These are phyloP conservation scores for Xanthia icteritia DNA, from an alignment of 2,888 invertebrate genomes.

Conservation along the genomic window DNA sequence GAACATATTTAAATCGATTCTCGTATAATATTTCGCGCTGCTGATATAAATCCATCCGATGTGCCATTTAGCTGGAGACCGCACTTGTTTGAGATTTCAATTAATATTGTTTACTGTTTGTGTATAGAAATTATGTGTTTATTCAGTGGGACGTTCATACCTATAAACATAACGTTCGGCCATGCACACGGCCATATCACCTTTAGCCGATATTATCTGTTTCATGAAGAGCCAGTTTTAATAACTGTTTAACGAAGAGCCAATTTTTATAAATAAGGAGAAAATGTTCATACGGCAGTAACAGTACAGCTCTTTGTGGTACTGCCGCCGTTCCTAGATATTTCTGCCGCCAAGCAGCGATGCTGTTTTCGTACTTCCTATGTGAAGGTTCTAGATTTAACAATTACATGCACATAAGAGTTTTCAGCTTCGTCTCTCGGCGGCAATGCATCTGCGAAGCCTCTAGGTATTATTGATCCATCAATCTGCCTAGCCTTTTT, in stretches of 20 bases:
- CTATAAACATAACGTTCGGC: too few relatives aligned
- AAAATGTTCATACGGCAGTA: neutral
- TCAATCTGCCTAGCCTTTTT: too few relatives aligned
- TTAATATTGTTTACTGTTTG: conserved; percentile 60
- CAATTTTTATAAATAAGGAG: neutral
- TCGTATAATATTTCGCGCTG: conserved; percentile 41
- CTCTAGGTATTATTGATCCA: too few relatives aligned
- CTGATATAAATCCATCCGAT: conserved; percentile 44
- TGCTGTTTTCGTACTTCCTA: neutral
- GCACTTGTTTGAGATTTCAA: conserved; percentile 66
- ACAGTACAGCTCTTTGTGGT: neutral
- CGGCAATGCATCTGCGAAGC: neutral
- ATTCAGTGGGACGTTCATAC: neutral
- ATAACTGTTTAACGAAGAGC: neutral
- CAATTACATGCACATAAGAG: neutral
- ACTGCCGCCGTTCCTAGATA: too few relatives aligned
- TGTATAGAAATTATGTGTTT: conserved; percentile 38
- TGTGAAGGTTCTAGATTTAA: neutral
- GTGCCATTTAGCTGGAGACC: conserved; percentile 57
- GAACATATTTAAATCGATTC: conserved; percentile 63
- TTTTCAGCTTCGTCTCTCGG: neutral
- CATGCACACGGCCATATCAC: neutral
- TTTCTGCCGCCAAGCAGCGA: neutral
- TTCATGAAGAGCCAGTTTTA: neutral
- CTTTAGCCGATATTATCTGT: neutral